Conservation (phyloP, 2,888 invertebrate genomes). For the Euproctis similis region DNA sequence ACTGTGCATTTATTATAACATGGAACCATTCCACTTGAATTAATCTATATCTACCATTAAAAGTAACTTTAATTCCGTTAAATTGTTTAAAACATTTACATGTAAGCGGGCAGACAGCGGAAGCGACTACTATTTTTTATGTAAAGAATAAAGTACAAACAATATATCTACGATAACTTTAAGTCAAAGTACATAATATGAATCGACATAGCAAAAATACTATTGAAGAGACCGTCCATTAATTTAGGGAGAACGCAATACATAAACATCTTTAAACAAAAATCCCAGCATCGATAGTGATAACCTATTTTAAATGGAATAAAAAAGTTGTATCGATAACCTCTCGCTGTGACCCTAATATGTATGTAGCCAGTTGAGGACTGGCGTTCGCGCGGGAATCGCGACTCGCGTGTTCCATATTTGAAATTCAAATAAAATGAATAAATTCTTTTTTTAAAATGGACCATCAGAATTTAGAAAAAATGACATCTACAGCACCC, state of each 20-base stretch:
- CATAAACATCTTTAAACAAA: constrained; percentile 16
- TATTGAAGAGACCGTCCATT: too few species aligned
- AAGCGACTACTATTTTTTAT: too few species aligned
- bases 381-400: not conserved
- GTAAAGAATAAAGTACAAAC: too few species aligned
- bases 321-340: constrained; percentile 18
- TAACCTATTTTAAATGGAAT: constrained; percentile 24
- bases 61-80: too few species aligned
- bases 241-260: constrained; percentile 6
- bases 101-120: too few species aligned
- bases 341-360: constrained; percentile 10
- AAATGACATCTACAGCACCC: constrained; percentile 25
- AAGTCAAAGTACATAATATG: too few species aligned
- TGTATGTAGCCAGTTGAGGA: constrained; percentile 8
- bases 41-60: too few species aligned
- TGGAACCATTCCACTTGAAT: too few species aligned
- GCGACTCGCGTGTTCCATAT: constrained; percentile 9
- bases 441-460: constrained; percentile 20
- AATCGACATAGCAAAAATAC: too few species aligned
- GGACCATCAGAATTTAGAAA: constrained; percentile 34
- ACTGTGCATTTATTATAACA: too few species aligned
- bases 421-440: constrained; percentile 7
- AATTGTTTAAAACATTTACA: too few species aligned
- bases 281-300: constrained; percentile 13
- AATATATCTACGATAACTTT: too few species aligned